Evolutionary conservation across 2,888 invertebrate species (phyloP).

Genomic region (Catocala nupta): DNA sequence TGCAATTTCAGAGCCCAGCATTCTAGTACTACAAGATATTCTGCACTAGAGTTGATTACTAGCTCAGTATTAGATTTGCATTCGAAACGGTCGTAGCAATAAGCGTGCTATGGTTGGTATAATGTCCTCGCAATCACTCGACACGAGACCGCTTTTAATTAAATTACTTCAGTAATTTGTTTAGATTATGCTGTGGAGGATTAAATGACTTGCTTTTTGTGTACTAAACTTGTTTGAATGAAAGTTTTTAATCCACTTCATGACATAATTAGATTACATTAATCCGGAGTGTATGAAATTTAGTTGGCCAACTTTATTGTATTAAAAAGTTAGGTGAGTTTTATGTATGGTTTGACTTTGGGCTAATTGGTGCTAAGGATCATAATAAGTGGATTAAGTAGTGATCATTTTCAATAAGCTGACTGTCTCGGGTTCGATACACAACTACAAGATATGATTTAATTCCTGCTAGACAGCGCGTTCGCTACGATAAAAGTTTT

Average conservation of each 20-base stretch:
- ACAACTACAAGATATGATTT: too few species aligned
- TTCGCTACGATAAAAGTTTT: too few species aligned
- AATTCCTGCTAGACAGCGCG: too few species aligned
- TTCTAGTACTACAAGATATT: conserved; percentile 7
- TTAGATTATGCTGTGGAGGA: conserved; percentile 33
- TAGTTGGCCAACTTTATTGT: too few species aligned
- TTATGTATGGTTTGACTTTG: too few species aligned
- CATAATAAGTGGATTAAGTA: too few species aligned
- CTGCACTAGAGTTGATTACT: conserved; percentile 36
- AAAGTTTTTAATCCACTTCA: conserved; percentile 3
- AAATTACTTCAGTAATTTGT: conserved; percentile 46
- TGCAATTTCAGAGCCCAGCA: neutral
- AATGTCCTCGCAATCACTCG: conserved; percentile 41
- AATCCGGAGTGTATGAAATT: neutral
- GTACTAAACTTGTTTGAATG: conserved; percentile 3
- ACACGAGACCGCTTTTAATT: conserved; percentile 42
- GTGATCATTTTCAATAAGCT: too few species aligned
- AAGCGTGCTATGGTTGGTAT: conserved; percentile 33
- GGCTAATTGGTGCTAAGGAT: too few species aligned
- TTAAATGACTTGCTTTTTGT: conserved; percentile 19
- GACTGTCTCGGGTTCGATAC: too few species aligned
- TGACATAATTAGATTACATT: neutral
- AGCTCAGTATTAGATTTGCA: conserved; percentile 51
- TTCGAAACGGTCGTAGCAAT: conserved; percentile 46
- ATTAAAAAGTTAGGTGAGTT: too few species aligned